Evolutionary conservation across 2,888 invertebrate species (phyloP).

Genomic region (Nomada ruficornis): DNA sequence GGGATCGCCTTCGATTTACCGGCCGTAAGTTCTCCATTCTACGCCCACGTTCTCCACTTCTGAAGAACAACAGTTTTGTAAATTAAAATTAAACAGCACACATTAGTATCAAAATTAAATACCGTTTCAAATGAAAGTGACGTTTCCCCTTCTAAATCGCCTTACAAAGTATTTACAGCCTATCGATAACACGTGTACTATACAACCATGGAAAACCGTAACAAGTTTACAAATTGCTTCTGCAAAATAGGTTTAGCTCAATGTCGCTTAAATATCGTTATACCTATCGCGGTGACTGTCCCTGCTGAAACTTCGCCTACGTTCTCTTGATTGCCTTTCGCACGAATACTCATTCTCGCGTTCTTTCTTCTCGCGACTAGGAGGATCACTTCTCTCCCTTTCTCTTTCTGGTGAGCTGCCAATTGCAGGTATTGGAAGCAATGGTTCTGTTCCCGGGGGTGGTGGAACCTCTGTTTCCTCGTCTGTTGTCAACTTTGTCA

Average conservation of each 20-base stretch:
- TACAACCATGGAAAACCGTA: background rate
- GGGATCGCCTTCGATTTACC: slow-evolving; percentile 78
- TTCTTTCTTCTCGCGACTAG: slow-evolving; percentile 74
- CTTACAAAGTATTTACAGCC: background rate
- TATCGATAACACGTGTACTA: background rate
- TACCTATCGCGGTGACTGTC: slow-evolving; percentile 82
- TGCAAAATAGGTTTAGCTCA: background rate
- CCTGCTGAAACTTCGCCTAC: slow-evolving; percentile 81
- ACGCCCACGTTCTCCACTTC: slow-evolving; percentile 78
- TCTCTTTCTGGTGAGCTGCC: slow-evolving; percentile 74
- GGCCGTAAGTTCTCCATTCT: slow-evolving; percentile 79
- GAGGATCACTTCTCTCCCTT: slow-evolving; percentile 64
- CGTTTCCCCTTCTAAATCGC: background rate
- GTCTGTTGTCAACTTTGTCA: slow-evolving; percentile 74
- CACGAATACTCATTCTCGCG: slow-evolving; percentile 76
- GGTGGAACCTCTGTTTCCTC: slow-evolving; percentile 81
- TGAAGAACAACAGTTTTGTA: slow-evolving; percentile 25
- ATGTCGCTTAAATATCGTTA: slow-evolving; percentile 1
- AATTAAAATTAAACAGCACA: background rate
- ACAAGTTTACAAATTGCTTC: background rate
- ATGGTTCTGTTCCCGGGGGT: slow-evolving; percentile 82
- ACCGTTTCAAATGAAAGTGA: background rate
- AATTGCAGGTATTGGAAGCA: slow-evolving; percentile 79
- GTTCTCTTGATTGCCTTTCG: slow-evolving; percentile 79
- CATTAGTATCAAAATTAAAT: background rate